phyloP scores from a whole-genome alignment of 2,888 invertebrate species.

The Drosophila hamatofila region DNA sequence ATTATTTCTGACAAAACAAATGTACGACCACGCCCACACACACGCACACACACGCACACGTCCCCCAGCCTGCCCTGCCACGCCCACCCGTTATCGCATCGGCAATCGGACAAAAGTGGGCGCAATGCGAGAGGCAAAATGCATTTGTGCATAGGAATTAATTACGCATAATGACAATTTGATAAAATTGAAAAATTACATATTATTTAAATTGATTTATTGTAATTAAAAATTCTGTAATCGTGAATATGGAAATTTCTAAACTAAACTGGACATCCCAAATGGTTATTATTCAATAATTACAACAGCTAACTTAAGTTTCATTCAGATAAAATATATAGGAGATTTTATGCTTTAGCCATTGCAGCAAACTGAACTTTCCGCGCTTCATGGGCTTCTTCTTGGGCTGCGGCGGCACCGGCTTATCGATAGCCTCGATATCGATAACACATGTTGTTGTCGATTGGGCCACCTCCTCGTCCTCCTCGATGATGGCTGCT shows the following conservation, averaged over 20 bases:
- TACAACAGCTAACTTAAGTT: neutral
- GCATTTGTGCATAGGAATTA: constrained; percentile 82
- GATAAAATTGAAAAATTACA: constrained; percentile 83
- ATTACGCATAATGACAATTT: constrained; percentile 84
- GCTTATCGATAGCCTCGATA: neutral
- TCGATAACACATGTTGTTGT: constrained; percentile 23
- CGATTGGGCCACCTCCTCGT: neutral
- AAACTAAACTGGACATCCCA: neutral
- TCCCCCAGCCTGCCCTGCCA: neutral
- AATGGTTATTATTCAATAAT: neutral
- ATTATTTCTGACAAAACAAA: constrained; percentile 81
- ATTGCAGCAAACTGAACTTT: constrained; percentile 36
- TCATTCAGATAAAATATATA: constrained; percentile 40
- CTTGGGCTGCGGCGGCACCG: neutral
- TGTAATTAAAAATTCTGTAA: constrained; percentile 82
- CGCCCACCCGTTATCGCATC: constrained; percentile 36
- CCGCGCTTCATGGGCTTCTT: neutral
- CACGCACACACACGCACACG: neutral
- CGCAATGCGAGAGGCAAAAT: constrained; percentile 49
- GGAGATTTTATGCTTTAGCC: constrained; percentile 58
- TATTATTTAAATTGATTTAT: constrained; percentile 83
- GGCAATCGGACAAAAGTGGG: constrained; percentile 31
- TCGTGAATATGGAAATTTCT: constrained; percentile 6
- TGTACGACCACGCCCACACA: constrained; percentile 31
- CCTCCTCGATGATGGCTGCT: neutral